A percentile compares a stretch with the other conserved stretches of the same genome.
These are phyloP conservation scores for Ochropleura leucogaster DNA, from an alignment of 2,888 invertebrate genomes.

Conservation along the genomic window DNA sequence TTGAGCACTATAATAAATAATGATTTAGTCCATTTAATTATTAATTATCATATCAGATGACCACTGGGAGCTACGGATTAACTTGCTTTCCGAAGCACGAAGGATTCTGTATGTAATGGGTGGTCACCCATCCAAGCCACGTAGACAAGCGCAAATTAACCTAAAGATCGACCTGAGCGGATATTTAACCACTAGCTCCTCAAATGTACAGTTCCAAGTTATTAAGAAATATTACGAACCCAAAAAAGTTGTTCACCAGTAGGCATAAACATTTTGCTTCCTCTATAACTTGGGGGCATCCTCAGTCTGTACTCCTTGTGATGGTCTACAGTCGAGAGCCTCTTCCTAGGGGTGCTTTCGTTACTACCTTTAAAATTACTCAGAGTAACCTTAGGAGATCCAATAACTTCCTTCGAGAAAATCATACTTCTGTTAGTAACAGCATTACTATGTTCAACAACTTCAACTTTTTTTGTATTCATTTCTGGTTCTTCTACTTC, in stretches of 20 bases:
- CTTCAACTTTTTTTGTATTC: constrained; percentile 44
- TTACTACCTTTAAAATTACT: constrained; percentile 38
- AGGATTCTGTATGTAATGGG: too few species aligned
- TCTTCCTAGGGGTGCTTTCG: constrained; percentile 62
- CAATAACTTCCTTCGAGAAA: constrained; percentile 67
- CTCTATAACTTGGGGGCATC: constrained; percentile 77
- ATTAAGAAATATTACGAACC: constrained; percentile 77
- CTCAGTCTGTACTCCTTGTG: constrained; percentile 76
- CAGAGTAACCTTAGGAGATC: constrained; percentile 72
- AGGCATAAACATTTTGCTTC: constrained; percentile 85
- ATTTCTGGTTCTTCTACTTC: constrained; percentile 51
- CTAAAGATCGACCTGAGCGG: too few species aligned
- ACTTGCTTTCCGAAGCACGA: too few species aligned
- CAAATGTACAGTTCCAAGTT: background rate
- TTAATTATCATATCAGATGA: background rate
- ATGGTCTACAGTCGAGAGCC: constrained; percentile 72
- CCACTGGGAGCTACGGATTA: too few species aligned
- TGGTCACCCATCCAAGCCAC: too few species aligned
- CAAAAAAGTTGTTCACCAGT: constrained; percentile 85
- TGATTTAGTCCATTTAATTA: background rate
- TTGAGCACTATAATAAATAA: background rate
- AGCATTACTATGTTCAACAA: constrained; percentile 67
- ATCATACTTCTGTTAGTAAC: constrained; percentile 69
- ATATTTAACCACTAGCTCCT: too few species aligned
- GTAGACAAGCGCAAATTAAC: too few species aligned